A percentile compares a stretch with the other conserved stretches of the same genome.
These are phyloP conservation scores for Oeneis ivallda DNA, from an alignment of 2,888 invertebrate species.

Conservation along the genomic window DNA sequence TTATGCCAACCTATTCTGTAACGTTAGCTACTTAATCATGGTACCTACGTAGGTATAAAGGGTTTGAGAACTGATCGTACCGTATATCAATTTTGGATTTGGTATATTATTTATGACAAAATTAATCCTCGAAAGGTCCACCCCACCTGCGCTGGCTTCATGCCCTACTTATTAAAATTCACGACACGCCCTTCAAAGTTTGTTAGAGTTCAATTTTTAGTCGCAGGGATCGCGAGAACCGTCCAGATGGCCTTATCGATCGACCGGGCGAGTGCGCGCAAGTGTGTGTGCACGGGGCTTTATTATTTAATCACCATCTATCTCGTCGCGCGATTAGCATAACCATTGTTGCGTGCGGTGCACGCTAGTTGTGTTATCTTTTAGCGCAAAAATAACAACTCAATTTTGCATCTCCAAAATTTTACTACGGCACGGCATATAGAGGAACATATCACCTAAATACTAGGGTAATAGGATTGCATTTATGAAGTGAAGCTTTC, in stretches of 20 bases:
- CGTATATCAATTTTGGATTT: too few species aligned
- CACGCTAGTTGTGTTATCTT: slow-evolving; percentile 30
- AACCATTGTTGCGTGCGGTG: slow-evolving; percentile 63
- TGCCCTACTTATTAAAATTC: slow-evolving; percentile 16
- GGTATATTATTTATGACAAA: background rate
- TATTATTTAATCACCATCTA: slow-evolving; percentile 74
- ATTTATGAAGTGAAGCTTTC: too few species aligned
- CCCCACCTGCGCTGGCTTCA: slow-evolving; percentile 9
- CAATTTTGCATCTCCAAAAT: background rate
- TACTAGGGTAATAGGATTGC: too few species aligned
- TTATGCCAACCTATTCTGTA: too few species aligned
- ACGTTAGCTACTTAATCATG: too few species aligned
- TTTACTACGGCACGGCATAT: too few species aligned
- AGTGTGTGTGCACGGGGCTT: slow-evolving; percentile 31
- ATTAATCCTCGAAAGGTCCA: background rate
- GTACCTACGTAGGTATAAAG: too few species aligned
- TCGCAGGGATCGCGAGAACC: slow-evolving; percentile 36
- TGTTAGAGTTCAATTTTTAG: slow-evolving; percentile 22
- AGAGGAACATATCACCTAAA: too few species aligned
- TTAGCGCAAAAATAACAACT: slow-evolving; percentile 28
- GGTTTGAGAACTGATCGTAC: too few species aligned
- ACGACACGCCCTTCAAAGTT: slow-evolving; percentile 14
- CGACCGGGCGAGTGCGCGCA: slow-evolving; percentile 49
- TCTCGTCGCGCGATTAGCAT: slow-evolving; percentile 73
- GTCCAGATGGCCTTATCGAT: slow-evolving; percentile 72